These are phyloP conservation scores for Gymnorhina tibicen DNA, from an alignment of 2,113 vertebrate genomes.

Conservation along the genomic window DNA sequence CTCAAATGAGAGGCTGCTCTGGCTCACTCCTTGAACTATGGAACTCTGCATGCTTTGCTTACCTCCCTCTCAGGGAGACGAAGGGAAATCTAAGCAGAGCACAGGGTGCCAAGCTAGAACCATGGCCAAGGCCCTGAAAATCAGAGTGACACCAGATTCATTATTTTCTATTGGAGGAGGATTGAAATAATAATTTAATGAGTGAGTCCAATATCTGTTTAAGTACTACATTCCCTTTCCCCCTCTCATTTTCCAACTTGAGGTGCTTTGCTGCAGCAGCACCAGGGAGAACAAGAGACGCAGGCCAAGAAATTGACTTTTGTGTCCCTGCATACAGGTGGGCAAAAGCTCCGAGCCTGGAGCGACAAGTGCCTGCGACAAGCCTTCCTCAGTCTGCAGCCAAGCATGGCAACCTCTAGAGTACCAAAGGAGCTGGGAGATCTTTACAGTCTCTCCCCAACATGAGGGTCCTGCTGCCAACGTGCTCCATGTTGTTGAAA, in stretches of 20 bases:
- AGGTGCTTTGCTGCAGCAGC: not conserved
- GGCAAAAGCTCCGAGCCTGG: not conserved
- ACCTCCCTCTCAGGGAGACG: not conserved
- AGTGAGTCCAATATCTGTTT: not conserved
- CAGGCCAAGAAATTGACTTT: not conserved
- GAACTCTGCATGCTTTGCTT: accelerated
- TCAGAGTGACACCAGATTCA: not conserved
- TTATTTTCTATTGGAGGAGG: not conserved
- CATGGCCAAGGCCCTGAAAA: not conserved
- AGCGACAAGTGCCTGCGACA: accelerated
- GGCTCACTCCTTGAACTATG: not conserved
- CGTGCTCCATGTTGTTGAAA: not conserved
- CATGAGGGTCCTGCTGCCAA: not conserved
- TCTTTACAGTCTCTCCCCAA: not conserved
- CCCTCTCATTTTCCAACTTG: not conserved
- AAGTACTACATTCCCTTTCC: not conserved
- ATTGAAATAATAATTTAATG: not conserved
- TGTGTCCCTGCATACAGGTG: not conserved
- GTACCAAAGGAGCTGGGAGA: not conserved
- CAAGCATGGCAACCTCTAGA: not conserved
- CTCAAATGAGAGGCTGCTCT: not conserved
- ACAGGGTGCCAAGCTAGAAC: not conserved
- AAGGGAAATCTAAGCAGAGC: not conserved
- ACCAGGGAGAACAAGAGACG: not conserved
- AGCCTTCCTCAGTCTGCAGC: not conserved